Base-by-base conservation (phyloP, 2,888 invertebrate genomes). In the Hemaris fuciformis region DNA sequence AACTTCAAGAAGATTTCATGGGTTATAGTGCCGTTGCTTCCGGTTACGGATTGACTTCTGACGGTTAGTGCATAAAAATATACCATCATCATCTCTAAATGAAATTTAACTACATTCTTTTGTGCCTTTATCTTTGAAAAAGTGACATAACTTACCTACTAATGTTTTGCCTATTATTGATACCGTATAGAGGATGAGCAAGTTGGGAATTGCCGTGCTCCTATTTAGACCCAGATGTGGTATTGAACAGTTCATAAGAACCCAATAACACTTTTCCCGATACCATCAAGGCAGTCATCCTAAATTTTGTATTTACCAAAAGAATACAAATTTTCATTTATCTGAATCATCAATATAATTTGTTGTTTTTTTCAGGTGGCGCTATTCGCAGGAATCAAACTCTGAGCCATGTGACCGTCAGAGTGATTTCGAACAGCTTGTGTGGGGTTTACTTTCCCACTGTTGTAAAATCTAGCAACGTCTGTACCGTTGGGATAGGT, bases 401-500 rank as follows among this genome's bases (percentile, higher is more conserved):
- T 23, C 60, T 80, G 18, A 75, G 71, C 59, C 74, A 75, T 59
- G 80, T 80, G 2, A 67, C 60, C 13, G 59, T 87, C 46, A 69
- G 66, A n/a, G 77, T 87, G 10, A 81, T 87, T 61, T 64, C 75
- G 2, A 85, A 85, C 70, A 43, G 18, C 10, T 67, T 66, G 13
- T 83, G 80, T 66, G 58, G 63, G 0, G 0, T 63, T 2, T 62
- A 68, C 18, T 85, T 77, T 68, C 77, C 79, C 0, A 2, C 67
- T 0, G 61, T 76, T 38, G 8, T 87, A 5, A 77, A 74, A 3
- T 13, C 67, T 2, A 70, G 72, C 38, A 81, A 85, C 73, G 70
- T 87, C 38, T 88, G 84, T 69, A 82, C 82, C 60, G 82, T 82
- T 38, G 79, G 83, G 1, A n/a, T n/a, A n/a, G 3, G 72, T 10